Base-by-base conservation (phyloP, 2,888 invertebrate species). In the Drosophila neoperkinsi region DNA sequence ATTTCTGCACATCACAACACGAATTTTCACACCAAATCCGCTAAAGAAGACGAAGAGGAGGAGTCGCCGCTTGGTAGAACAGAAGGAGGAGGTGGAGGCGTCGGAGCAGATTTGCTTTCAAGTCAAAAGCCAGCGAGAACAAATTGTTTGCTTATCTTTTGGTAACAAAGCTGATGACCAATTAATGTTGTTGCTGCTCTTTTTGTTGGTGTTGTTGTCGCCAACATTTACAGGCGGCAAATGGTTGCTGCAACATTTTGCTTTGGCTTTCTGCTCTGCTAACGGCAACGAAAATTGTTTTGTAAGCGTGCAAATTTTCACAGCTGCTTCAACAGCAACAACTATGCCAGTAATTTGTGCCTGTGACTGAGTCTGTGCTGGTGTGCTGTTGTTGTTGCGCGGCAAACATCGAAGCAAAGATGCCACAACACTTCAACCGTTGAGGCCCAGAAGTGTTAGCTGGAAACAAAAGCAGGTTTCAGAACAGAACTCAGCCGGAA, bases 291-390 rank as follows among this genome's bases (percentile, higher is more conserved):
- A 81, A 90, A 85, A 88, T 84, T 78, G 83, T 81, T 84, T 89
- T 74, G 75, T 73, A 82, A 90, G 85, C 85, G 86, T 88, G 90
- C 88, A 88, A 87, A 87, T 90, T 87, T 87, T 87, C 86, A 88
- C 86, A 87, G 90, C 88, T 82, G 85, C 88, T 80, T 82, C 74
- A 71, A 59, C 67, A 81, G 65, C 75, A 74, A 70, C 87, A 86
- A 78, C 82, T 84, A 85, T 85, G 87, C 85, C 76, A 84, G 79
- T 76, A 89, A 89, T 87, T 89, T 89, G 58, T 72, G 59, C 41
- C 34, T 59, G 50, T 57, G 60, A 16, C 30, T 41, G 36, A 71
- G 49, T 63, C 30, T 65, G 28, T 77, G 66, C 5, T 16, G 10
- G n/a, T 9, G 2, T 57, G 30, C 28, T 57, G 41, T 31, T 75